These are phyloP conservation scores for Brachionus manjavacas DNA, from an alignment of 1,140 invertebrate species.

Conservation along the genomic window DNA sequence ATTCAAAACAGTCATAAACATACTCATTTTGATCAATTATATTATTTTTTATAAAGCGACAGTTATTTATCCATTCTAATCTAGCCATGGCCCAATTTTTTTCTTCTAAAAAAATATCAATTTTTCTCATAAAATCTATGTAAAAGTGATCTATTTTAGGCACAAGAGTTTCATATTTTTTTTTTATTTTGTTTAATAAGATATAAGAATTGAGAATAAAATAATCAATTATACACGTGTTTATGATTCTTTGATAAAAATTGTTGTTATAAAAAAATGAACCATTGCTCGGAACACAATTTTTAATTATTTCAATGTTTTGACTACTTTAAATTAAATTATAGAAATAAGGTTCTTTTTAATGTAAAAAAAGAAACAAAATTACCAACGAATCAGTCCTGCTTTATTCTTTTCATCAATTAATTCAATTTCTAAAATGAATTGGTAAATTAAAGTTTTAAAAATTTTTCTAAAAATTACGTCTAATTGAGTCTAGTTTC, in stretches of 20 bases:
- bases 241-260: background rate
- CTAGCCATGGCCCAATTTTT: background rate
- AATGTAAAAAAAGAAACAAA: background rate
- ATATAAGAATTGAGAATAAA: background rate
- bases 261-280: background rate
- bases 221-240: background rate
- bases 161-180: background rate
- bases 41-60: background rate
- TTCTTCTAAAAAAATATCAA: background rate
- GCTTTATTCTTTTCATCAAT: background rate
- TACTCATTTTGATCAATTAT: background rate
- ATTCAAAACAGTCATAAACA: constrained; percentile 1
- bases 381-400: background rate
- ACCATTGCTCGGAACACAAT: background rate
- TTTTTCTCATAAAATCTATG: background rate
- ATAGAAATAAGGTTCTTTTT: too few relatives aligned
- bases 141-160: background rate
- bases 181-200: background rate
- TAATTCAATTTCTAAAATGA: constrained; percentile 4
- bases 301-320: background rate
- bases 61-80: background rate
- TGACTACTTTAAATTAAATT: background rate
- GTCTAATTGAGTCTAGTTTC: background rate
- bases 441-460: background rate
- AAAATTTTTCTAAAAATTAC: background rate